These are phyloP conservation scores for Bovichtus diacanthus DNA, from an alignment of 2,797 vertebrate species.

Conservation along the genomic window DNA sequence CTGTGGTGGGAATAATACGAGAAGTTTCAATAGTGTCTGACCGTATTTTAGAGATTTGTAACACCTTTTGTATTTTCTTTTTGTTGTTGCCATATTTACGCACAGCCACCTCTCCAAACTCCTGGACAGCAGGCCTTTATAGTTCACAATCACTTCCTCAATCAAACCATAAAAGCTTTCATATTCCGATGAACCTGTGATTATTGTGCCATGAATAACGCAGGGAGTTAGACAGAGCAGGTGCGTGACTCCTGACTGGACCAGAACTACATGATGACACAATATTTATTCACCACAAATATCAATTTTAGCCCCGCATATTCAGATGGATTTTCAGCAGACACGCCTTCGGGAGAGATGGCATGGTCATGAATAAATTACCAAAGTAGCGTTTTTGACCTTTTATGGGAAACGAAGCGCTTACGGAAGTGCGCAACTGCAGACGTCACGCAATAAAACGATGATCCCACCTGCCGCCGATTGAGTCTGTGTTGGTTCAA, in stretches of 20 bases:
- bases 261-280: not conserved
- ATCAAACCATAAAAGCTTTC: not conserved
- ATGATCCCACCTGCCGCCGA: conserved; percentile 48
- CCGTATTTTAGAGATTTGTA: not conserved
- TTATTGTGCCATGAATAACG: conserved; percentile 19
- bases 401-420: conserved; percentile 46
- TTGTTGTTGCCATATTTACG: conserved; percentile 1
- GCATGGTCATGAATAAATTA: conserved; percentile 23
- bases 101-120: conserved; percentile 10
- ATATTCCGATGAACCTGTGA: not conserved
- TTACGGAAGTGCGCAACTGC: conserved; percentile 44
- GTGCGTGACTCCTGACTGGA: conserved; percentile 43
- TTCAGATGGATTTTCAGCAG: conserved; percentile 21
- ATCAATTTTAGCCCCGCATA: conserved; percentile 21
- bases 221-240: conserved; percentile 32
- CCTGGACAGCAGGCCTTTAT: not conserved
- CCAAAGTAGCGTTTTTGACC: conserved; percentile 24
- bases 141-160: not conserved
- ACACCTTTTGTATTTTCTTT: not conserved
- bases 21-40: not conserved
- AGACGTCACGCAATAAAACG: conserved; percentile 46
- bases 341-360: not conserved
- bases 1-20: not conserved
- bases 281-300: conserved; percentile 46
- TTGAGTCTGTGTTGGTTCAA: conserved; percentile 33